Base-by-base conservation (phyloP, 2,113 vertebrate species). In the Gymnorhina tibicen region DNA sequence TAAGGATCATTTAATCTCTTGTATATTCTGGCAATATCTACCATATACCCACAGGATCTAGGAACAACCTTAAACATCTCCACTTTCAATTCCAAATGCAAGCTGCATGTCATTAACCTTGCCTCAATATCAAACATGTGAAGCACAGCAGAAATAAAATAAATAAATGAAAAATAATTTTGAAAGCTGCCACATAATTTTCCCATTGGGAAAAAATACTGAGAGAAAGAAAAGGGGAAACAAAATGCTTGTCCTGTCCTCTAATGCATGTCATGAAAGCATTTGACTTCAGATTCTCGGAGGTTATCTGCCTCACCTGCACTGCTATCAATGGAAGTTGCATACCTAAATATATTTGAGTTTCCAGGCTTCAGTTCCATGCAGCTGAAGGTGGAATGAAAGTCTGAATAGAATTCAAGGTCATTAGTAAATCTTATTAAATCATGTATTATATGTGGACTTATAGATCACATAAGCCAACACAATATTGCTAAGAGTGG, bases 1-100 rank as follows among this genome's bases (percentile, higher is more conserved):
- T 91, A 95, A 90, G 87, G 67, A 95, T 95, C 53, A 80, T 90
- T 95, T 94, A 93, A 93, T 95, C 79, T 85, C 50, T 56, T 94
- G 81, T 79, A 73, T 93, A 91, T 89, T 93, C 93, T 95, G 89
- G 87, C 64, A 92, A 32, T 88, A 79, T 37, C 62, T 89, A 67
- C 62, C 55, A 58, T 79, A 90, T 74, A 95, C 63, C 87, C 82
- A 91, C 21, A 74, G 62, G 77, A 91, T 89, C 62, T 69, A 85
- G 50, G 59, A 83, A 87, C 53, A 75, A 63, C 85, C 85, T 96
- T 76, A 93, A 96, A 93, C 33, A 74, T 73, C 47, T 91, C 64
- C 41, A 30, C 14, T 95, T 83, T 74, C 70, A 85, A 59, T 85
- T 96, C 78, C 56, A 84, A 91, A 86, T 88, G 64, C 87, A 92